Evolutionary conservation across 2,888 invertebrate genomes (phyloP).

Genomic region (Amitus sp.): DNA sequence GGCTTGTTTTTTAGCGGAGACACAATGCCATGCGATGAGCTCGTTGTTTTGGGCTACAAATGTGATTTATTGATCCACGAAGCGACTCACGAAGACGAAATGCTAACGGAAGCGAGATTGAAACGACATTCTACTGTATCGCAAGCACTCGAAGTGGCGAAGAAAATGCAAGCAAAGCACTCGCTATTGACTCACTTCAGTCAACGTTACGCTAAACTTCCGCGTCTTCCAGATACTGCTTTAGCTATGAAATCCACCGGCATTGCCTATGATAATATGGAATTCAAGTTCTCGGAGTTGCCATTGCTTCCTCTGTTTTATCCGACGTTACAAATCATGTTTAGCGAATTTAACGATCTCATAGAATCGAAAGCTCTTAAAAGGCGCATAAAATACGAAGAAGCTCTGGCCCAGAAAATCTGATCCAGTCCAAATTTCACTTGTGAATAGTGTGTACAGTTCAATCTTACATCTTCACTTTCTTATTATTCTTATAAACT

Average conservation of each 20-base stretch:
- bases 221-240: constrained; percentile 73
- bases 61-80: constrained; percentile 95
- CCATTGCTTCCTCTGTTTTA: constrained; percentile 79
- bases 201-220: constrained; percentile 91
- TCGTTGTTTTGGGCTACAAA: constrained; percentile 76
- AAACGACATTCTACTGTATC: constrained; percentile 91
- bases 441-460: too few relatives aligned
- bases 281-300: constrained; percentile 76
- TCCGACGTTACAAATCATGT: constrained; percentile 82
- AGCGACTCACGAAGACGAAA: constrained; percentile 95
- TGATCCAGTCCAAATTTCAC: too few relatives aligned
- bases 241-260: constrained; percentile 77
- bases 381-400: too few relatives aligned
- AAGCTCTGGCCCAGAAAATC: too few relatives aligned
- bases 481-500: too few relatives aligned
- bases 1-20: constrained; percentile 83
- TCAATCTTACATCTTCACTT: too few relatives aligned
- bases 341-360: constrained; percentile 41
- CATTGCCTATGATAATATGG: constrained; percentile 95
- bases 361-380: too few relatives aligned
- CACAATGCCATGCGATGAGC: constrained; percentile 85
- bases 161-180: constrained; percentile 84
- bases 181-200: constrained; percentile 96
- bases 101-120: constrained; percentile 78
- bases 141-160: constrained; percentile 77